These are phyloP conservation scores for Spermophilus dauricus DNA, from an alignment of 2,113 vertebrate species.

Conservation along the genomic window DNA sequence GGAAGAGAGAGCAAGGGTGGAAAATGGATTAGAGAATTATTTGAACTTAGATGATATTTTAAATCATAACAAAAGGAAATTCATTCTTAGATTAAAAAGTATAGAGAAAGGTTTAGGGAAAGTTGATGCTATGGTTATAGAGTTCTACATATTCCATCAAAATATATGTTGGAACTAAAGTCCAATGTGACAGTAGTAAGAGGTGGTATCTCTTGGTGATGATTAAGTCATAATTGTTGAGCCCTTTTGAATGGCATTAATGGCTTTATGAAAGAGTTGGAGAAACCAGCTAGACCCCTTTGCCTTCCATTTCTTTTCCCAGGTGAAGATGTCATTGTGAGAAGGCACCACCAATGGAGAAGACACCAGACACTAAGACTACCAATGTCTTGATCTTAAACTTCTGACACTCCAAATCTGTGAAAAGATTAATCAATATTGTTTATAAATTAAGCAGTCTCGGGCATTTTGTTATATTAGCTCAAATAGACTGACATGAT, in stretches of 20 bases:
- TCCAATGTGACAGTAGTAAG: not conserved
- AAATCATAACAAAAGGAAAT: not conserved
- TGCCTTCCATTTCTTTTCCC: not conserved
- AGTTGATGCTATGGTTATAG: not conserved
- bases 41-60: not conserved
- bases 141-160: not conserved
- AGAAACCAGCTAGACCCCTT: not conserved
- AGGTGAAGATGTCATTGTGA: not conserved
- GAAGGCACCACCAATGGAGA: not conserved
- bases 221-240: not conserved
- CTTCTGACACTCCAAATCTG: not conserved
- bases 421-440: not conserved
- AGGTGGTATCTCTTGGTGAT: not conserved
- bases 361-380: not conserved
- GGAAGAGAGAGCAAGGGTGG: not conserved
- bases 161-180: not conserved
- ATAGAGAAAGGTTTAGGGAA: not conserved
- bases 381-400: rapidly evolving
- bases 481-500: not conserved
- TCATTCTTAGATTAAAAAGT: not conserved
- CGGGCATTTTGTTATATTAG: not conserved
- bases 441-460: not conserved
- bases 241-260: not conserved
- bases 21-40: not conserved
- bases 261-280: not conserved